Percentiles rank a stretch among this genome's conserved stretches.
Evolutionary conservation across 2,113 vertebrate genomes (phyloP).

Genomic region (Corydoras maculifer): DNA sequence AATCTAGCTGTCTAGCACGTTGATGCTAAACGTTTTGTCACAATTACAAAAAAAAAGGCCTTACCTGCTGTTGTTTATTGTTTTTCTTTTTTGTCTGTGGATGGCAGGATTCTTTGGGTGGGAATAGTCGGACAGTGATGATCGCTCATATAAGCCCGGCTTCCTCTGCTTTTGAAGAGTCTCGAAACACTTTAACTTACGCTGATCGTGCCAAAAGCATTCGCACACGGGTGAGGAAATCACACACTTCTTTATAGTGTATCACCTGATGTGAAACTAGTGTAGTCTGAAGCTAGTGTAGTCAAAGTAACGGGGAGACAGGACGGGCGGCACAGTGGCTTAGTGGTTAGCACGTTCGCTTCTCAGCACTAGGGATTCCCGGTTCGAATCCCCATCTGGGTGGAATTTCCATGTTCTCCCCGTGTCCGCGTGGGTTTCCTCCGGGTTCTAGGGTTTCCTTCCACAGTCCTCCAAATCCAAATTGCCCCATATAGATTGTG

Average conservation of each 20-base stretch:
- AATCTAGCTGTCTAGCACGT: fast-evolving
- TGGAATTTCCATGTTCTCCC: too few relatives aligned
- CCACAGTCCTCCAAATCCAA: too few relatives aligned
- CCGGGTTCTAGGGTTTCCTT: too few relatives aligned
- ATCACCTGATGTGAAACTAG: not conserved
- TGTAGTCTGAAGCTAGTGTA: too few relatives aligned
- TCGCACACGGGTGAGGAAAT: conserved; percentile 71
- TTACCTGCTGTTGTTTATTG: not conserved
- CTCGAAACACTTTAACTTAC: conserved; percentile 81
- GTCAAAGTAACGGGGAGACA: too few relatives aligned
- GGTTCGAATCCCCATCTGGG: too few relatives aligned
- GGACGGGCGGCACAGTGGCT: too few relatives aligned
- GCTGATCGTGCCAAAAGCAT: conserved; percentile 88
- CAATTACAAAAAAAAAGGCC: too few relatives aligned
- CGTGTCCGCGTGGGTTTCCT: too few relatives aligned
- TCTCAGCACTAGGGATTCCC: too few relatives aligned
- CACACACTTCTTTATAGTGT: not conserved
- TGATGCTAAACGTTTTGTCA: not conserved
- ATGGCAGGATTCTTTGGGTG: conserved; percentile 79
- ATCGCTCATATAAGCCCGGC: conserved; percentile 91
- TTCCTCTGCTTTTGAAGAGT: conserved; percentile 82
- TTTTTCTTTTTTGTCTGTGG: conserved; percentile 8
- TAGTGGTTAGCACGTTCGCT: too few relatives aligned
- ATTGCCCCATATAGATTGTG: too few relatives aligned
- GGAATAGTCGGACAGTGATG: conserved; percentile 88